Evolutionary conservation across 2,113 vertebrate species (phyloP).

Genomic region (Pelvicachromis taeniatus): DNA sequence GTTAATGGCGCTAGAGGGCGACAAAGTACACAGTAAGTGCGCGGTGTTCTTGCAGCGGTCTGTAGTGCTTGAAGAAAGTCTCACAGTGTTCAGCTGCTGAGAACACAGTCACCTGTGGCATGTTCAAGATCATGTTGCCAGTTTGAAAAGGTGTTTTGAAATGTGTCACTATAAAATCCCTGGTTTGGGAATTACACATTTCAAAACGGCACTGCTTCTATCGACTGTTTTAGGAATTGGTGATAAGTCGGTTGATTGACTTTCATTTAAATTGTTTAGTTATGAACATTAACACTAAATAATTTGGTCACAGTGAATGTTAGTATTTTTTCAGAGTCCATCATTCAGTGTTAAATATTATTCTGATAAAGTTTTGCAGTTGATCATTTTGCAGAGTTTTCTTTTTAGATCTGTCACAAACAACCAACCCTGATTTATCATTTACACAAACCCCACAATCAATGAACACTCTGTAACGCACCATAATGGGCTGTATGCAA

Average conservation of each 20-base stretch:
- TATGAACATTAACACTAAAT: background rate
- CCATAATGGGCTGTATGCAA: background rate
- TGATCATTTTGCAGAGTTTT: background rate
- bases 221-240: background rate
- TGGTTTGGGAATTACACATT: background rate
- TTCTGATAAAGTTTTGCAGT: background rate
- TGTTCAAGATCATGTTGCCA: background rate
- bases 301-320: background rate
- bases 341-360: background rate
- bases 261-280: background rate
- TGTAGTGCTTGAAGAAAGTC: background rate
- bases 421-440: background rate
- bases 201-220: background rate
- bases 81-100: background rate
- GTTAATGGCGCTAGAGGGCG: constrained; percentile 3
- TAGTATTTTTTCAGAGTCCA: background rate
- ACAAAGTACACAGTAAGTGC: background rate
- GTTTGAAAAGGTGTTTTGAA: background rate
- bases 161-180: background rate
- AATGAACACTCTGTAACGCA: background rate
- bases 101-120: background rate
- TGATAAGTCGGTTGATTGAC: accelerated
- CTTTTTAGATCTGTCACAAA: background rate
- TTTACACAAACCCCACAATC: background rate
- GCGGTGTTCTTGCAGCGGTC: background rate